These are phyloP conservation scores for Trachurus trachurus DNA, from an alignment of 2,797 vertebrate genomes.

Conservation along the genomic window DNA sequence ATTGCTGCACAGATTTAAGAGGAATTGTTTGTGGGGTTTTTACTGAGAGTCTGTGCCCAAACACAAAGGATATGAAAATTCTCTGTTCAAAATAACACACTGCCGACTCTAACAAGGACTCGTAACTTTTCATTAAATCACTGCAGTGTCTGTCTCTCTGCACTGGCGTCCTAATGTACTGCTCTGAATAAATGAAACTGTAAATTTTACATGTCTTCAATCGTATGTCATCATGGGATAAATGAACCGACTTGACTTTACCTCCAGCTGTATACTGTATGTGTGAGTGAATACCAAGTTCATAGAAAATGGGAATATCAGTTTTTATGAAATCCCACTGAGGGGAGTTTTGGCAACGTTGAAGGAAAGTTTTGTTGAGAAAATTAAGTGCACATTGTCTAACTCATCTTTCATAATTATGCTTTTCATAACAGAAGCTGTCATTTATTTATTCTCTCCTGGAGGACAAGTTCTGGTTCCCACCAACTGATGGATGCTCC, in stretches of 20 bases:
- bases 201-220: not conserved
- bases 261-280: constrained; percentile 25
- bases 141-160: not conserved
- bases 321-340: constrained; percentile 13
- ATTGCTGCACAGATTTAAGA: constrained; percentile 27
- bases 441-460: constrained; percentile 12
- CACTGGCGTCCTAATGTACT: not conserved
- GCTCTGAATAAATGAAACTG: not conserved
- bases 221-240: constrained; percentile 10
- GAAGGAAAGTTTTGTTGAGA: not conserved
- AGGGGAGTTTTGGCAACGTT: not conserved
- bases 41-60: not conserved
- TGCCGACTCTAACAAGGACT: constrained; percentile 10
- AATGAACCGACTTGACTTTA: constrained; percentile 15
- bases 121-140: constrained; percentile 4
- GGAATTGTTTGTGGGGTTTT: constrained; percentile 21
- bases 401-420: constrained; percentile 13
- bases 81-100: constrained; percentile 13
- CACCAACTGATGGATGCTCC: constrained; percentile 7
- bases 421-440: constrained; percentile 13
- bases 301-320: not conserved
- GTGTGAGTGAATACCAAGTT: constrained; percentile 4
- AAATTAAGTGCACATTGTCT: not conserved
- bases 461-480: constrained; percentile 16
- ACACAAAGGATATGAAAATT: constrained; percentile 22